Evolutionary conservation across 2,113 vertebrate genomes (phyloP).

Genomic region (Notarius quadriscutis): DNA sequence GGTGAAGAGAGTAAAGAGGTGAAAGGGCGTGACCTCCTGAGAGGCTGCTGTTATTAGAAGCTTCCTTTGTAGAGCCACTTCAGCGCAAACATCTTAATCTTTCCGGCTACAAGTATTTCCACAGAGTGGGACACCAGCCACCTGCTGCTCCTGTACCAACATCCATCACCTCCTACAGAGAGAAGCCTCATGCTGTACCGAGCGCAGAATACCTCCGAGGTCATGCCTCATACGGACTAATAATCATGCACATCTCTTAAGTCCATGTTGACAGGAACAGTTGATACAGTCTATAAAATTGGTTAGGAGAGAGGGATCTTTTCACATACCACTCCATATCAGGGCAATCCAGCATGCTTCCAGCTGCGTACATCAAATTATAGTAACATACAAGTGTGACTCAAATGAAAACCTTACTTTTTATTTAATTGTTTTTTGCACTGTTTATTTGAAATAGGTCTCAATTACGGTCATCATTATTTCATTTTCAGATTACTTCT

Average conservation of each 20-base stretch:
- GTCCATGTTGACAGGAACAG: slow-evolving; percentile 11
- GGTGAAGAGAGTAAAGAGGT: slow-evolving; percentile 44
- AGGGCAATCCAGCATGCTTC: background rate
- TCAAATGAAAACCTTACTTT: background rate
- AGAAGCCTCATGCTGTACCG: background rate
- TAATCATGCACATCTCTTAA: slow-evolving; percentile 19
- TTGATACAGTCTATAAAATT: slow-evolving; percentile 4
- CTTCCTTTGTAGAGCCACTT: slow-evolving; percentile 41
- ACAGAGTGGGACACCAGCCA: slow-evolving; percentile 47
- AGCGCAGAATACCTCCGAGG: slow-evolving; percentile 5
- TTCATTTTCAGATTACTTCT: background rate
- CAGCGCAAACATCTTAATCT: slow-evolving; percentile 48
- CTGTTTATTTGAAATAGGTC: background rate
- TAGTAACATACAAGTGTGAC: background rate
- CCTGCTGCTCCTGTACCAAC: slow-evolving; percentile 42
- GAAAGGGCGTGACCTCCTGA: slow-evolving; percentile 48
- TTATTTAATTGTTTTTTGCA: background rate
- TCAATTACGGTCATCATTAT: background rate
- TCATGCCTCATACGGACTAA: slow-evolving; percentile 11
- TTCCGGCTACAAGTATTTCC: slow-evolving; percentile 47
- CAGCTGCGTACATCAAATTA: background rate
- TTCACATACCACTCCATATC: background rate
- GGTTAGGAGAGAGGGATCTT: background rate
- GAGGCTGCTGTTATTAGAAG: slow-evolving; percentile 44
- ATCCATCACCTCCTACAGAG: slow-evolving; percentile 25